Conservation (phyloP, 2,113 vertebrate species). For the Lepus europaeus region DNA sequence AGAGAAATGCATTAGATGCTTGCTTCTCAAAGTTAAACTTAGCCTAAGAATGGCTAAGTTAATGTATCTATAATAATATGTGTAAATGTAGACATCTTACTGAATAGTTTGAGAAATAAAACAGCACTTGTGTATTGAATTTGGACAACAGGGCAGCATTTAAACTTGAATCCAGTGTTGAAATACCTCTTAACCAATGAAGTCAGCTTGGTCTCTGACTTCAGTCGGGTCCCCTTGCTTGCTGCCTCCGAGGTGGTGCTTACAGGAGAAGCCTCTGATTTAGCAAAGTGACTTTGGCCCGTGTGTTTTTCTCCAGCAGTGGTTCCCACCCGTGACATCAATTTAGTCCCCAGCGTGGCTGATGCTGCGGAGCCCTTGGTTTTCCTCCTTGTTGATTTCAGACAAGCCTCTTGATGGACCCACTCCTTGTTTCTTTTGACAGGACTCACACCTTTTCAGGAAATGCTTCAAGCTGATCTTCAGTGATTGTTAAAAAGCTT, state of each 20-base stretch:
- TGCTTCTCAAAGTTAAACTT: slow-evolving; percentile 47
- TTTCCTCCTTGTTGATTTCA: slow-evolving; percentile 58
- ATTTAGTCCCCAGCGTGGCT: neutral
- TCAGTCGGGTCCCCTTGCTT: neutral
- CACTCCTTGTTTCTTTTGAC: slow-evolving; percentile 43
- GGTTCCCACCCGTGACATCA: slow-evolving; percentile 41
- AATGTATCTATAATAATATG: neutral
- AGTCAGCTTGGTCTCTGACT: neutral
- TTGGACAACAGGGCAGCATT: neutral
- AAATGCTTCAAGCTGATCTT: slow-evolving; percentile 55
- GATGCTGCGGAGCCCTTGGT: neutral
- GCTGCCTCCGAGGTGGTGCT: neutral
- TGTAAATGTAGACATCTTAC: neutral
- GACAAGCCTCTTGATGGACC: slow-evolving; percentile 30
- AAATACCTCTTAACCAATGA: slow-evolving; percentile 56
- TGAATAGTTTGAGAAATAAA: slow-evolving; percentile 41
- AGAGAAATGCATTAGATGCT: neutral
- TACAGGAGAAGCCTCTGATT: slow-evolving; percentile 14
- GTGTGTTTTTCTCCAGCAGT: neutral
- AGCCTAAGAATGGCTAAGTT: neutral
- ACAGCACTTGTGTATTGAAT: neutral
- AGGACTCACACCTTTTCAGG: slow-evolving; percentile 48
- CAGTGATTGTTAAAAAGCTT: slow-evolving; percentile 12
- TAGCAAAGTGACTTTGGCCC: slow-evolving; percentile 4
- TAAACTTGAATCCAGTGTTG: slow-evolving; percentile 11